Conservation (phyloP, 2,888 invertebrate genomes). For the Caenorhabditis becei region DNA sequence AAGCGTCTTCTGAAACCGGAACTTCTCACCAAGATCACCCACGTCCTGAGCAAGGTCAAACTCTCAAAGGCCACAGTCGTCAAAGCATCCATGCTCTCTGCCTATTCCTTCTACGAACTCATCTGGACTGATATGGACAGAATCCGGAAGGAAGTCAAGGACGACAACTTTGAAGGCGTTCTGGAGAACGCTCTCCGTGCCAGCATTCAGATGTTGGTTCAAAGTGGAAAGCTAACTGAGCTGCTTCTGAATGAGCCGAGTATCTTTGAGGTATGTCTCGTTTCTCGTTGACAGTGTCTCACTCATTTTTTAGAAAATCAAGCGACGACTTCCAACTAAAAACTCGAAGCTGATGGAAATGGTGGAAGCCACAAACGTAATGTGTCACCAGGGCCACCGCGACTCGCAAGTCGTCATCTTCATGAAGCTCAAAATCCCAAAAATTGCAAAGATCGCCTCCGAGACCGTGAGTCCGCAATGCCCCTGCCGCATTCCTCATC, state of each 20-base stretch:
- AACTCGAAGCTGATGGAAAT: slow-evolving; percentile 16
- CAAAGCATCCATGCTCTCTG: too few relatives aligned
- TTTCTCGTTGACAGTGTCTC: too few relatives aligned
- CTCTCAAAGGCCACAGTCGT: neutral
- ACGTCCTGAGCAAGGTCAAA: neutral
- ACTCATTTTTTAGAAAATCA: slow-evolving; percentile 21
- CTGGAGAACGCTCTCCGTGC: slow-evolving; percentile 37
- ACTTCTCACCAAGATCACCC: slow-evolving; percentile 18
- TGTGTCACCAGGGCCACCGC: slow-evolving; percentile 9
- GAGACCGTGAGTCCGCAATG: slow-evolving; percentile 1
- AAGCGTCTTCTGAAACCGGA: slow-evolving; percentile 12
- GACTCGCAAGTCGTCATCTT: slow-evolving; percentile 28
- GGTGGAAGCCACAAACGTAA: neutral
- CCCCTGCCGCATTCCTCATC: neutral
- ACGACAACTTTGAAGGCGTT: slow-evolving; percentile 14
- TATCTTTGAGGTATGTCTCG: slow-evolving; percentile 13
- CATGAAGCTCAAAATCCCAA: slow-evolving; percentile 35
- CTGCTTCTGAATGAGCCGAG: slow-evolving; percentile 32
- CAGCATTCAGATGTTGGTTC: slow-evolving; percentile 24
- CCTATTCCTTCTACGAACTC: slow-evolving; percentile 12
- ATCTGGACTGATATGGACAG: slow-evolving; percentile 27
- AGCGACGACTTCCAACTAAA: slow-evolving; percentile 9
- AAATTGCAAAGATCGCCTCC: neutral
- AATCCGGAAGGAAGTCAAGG: slow-evolving; percentile 13
- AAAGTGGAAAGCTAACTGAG: slow-evolving; percentile 14